Evolutionary conservation across 53 echinoderm and acorn worm species (phyloP).

Genomic region (Holothuria leucospilota): DNA sequence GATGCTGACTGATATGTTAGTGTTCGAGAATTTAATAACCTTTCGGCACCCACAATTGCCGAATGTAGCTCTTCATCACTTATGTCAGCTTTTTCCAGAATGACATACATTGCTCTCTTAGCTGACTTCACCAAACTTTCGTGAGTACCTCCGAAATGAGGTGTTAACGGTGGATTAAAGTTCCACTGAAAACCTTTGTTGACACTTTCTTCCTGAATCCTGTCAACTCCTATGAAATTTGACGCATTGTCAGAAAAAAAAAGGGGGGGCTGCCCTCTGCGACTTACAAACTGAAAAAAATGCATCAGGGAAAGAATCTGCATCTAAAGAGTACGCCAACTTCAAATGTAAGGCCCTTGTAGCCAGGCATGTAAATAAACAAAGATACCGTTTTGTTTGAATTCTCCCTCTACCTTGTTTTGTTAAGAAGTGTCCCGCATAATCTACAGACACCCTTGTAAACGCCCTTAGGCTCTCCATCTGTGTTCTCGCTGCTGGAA

Average conservation of each 20-base stretch:
- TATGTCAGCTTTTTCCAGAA: constrained; percentile 38
- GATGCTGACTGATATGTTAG: constrained; percentile 46
- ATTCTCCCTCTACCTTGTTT: constrained; percentile 2
- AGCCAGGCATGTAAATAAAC: constrained; percentile 5
- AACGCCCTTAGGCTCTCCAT: neutral
- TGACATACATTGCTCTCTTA: constrained; percentile 32
- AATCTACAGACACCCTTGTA: constrained; percentile 6
- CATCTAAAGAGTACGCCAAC: neutral
- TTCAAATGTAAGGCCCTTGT: constrained; percentile 16
- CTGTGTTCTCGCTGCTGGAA: neutral
- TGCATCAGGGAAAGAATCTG: neutral
- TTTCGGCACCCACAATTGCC: constrained; percentile 44
- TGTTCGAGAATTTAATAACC: constrained; percentile 30
- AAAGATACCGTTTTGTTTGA: neutral
- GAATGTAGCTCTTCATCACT: constrained; percentile 32
- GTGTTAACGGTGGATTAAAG: too few relatives aligned
- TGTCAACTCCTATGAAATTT: constrained; percentile 38
- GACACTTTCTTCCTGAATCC: constrained; percentile 1
- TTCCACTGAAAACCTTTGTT: constrained; percentile 5
- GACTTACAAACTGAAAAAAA: constrained; percentile 40
- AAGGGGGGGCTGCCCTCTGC: constrained; percentile 6
- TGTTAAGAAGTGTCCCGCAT: constrained; percentile 9
- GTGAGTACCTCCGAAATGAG: constrained; percentile 36
- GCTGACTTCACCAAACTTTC: constrained; percentile 37
- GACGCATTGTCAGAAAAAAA: constrained; percentile 18